Conservation (phyloP, 2,888 invertebrate genomes). For the Dasysyrphus tricinctus region DNA sequence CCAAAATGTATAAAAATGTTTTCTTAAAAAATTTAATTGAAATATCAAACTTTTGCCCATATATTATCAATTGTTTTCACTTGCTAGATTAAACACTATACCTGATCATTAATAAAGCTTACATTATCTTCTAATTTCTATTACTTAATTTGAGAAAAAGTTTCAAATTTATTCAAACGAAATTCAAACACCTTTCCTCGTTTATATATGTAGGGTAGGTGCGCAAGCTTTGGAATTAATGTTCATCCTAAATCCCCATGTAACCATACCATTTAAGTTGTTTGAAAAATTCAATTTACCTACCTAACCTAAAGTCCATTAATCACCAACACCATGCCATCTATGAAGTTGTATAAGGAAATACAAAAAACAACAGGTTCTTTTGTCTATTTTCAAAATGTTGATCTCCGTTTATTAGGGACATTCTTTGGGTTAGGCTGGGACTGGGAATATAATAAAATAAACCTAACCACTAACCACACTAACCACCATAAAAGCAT, state of each 20-base stretch:
- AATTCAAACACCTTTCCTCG: background rate
- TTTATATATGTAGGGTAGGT: background rate
- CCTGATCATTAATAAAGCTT: background rate
- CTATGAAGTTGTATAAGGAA: background rate
- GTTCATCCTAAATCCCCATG: constrained; percentile 4
- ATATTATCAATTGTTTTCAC: background rate
- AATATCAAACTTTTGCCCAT: too few species aligned
- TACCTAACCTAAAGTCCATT: constrained; percentile 2
- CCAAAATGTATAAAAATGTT: too few species aligned
- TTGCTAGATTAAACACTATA: background rate
- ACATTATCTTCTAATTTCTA: background rate
- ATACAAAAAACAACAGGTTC: background rate
- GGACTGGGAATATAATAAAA: background rate
- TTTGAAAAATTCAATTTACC: constrained; percentile 8
- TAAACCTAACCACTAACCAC: background rate
- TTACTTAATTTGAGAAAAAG: background rate
- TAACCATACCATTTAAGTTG: background rate
- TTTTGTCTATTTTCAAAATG: background rate
- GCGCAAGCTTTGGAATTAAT: background rate
- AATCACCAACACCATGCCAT: constrained; percentile 5
- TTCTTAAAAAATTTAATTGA: too few species aligned
- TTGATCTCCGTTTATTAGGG: constrained; percentile 7
- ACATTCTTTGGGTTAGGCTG: background rate
- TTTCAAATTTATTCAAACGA: background rate
- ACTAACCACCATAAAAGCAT: background rate